A percentile compares a stretch with the other conserved stretches of the same genome.
Conservation (phyloP, 2,888 invertebrate species). For the Teleiodes luculella region DNA sequence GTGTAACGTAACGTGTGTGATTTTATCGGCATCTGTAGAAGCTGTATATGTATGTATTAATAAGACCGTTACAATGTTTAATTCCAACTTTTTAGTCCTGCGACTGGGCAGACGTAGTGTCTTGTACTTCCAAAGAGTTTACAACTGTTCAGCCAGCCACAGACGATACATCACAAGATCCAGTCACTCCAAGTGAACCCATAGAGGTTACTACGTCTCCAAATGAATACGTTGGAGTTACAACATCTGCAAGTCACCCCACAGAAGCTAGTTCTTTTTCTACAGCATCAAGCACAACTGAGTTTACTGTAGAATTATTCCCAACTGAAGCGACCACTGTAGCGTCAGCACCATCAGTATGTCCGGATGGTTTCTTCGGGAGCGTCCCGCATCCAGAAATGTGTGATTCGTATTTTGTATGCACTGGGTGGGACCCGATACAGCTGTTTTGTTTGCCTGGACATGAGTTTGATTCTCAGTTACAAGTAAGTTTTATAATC, state of each 20-base stretch:
- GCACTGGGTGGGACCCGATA: constrained; percentile 28
- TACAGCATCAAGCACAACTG: background rate
- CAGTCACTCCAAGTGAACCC: no score
- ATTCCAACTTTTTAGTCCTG: no score
- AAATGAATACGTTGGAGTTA: background rate
- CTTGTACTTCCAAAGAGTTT: no score
- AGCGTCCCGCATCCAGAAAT: constrained; percentile 32
- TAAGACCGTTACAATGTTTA: no score
- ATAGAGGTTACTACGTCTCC: no score
- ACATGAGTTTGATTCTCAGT: constrained; percentile 32
- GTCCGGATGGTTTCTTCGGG: constrained; percentile 4
- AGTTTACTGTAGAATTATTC: background rate
- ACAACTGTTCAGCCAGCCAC: background rate
- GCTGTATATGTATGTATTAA: no score
- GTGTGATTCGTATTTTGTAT: constrained; percentile 37
- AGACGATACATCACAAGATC: no score
- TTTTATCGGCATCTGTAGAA: no score
- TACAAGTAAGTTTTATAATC: constrained; percentile 24
- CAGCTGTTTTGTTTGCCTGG: constrained; percentile 29
- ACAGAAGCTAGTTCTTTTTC: no score
- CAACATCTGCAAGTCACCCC: background rate
- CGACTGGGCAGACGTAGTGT: no score
- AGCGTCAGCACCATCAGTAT: background rate
- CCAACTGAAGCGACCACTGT: background rate
- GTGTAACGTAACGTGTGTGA: no score